phyloP scores from a whole-genome alignment of 2,797 vertebrate genomes.

The Moxostoma hubbsi region DNA sequence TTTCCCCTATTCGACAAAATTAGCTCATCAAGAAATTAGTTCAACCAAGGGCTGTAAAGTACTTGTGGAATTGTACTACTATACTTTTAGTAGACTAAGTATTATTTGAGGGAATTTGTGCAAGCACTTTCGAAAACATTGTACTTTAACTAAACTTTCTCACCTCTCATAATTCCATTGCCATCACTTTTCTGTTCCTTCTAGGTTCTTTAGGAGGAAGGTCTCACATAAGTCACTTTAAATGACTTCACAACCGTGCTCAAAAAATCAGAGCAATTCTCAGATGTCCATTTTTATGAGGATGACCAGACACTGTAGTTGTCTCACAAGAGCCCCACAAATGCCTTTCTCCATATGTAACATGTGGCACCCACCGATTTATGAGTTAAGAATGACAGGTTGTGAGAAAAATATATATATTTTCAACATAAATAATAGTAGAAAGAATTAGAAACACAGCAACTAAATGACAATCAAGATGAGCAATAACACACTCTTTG shows the following conservation, averaged over 20 bases:
- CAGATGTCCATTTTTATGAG: constrained; percentile 20
- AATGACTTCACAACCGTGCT: constrained; percentile 15
- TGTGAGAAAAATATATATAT: neutral
- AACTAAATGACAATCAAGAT: neutral
- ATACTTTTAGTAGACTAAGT: no score
- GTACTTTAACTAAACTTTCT: neutral
- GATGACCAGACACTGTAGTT: constrained; percentile 34
- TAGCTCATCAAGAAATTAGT: neutral
- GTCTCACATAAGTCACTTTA: constrained; percentile 10
- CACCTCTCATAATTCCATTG: neutral
- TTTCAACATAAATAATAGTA: neutral
- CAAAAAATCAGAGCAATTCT: constrained; percentile 21
- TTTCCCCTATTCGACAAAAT: neutral
- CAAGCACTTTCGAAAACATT: no score
- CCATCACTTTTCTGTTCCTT: neutral
- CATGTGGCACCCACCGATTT: constrained; percentile 36
- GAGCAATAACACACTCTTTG: no score
- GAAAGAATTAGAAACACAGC: neutral
- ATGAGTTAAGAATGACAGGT: constrained; percentile 6
- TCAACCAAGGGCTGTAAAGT: neutral
- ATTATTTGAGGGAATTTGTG: no score
- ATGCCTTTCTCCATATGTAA: constrained; percentile 18
- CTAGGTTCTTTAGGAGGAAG: neutral
- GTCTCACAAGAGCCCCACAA: constrained; percentile 30
- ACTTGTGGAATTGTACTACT: no score